Evolutionary conservation across 2,113 vertebrate species (phyloP), one percentile per base, ranked within the genome.

Genomic region (Hystrix cristata): DNA sequence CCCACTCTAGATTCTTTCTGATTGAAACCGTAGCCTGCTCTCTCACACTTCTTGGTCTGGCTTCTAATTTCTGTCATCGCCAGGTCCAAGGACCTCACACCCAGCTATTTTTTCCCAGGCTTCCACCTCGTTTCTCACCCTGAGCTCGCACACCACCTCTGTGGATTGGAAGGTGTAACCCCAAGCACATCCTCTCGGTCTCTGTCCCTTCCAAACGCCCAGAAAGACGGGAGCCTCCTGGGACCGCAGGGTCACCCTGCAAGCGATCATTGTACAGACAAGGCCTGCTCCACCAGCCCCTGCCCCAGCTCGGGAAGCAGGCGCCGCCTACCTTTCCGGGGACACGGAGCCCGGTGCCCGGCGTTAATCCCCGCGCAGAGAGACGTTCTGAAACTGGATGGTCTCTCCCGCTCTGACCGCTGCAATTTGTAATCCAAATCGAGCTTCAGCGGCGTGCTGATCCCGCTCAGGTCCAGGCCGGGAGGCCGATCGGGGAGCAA

Each of bases 391-490:
- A 25, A 18, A 29, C 31, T 16, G 43, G 25, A 1, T 0, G 2
- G 1, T 1, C 2, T 4, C 51, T 18, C 79, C 10, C 0, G 38
- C 53, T 76, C 65, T 27, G 55, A 34, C 4, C 21, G 21, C 0
- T 7, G 60, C 34, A 79, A 93, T 98, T 98, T 98, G 95, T 97
- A 97, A 97, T 98, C 97, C 97, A 97, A 90, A 95, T 72, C 8
- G 74, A 71, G 25, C 48, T 31, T 10, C 0, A 0, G 0, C 3
- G 13, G 19, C 0, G 4, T 3, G 76, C 3, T 38, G n/a, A 38
- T 25, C 46, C 8, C 5, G 31, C 51, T 15, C 18, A 11, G 3
- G 34, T 34, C 43, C 62, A 43, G 72, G 14, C 53, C 3, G 16
- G 1, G 14, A n/a, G n/a, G 27, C 4, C 46, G 23, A 2, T 3